Evolutionary conservation across 2,888 invertebrate species (phyloP).

Genomic region (Tineola bisselliella): DNA sequence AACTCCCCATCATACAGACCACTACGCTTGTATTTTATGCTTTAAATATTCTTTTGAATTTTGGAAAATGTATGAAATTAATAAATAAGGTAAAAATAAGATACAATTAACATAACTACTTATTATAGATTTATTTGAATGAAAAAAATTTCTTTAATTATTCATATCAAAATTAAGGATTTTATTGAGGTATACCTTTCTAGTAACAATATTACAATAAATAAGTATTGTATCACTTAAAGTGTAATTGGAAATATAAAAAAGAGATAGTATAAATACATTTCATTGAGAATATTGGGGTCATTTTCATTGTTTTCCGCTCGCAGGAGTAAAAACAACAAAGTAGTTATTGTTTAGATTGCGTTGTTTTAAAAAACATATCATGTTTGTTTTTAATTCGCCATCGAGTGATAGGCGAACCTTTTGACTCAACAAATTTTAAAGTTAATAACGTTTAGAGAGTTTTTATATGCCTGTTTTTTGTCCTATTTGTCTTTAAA

Average conservation of each 20-base stretch:
- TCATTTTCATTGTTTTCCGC: constrained; percentile 19
- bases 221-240: too few species aligned
- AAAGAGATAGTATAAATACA: background rate
- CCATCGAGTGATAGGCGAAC: constrained; percentile 29
- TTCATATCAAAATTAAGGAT: too few species aligned
- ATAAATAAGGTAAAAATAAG: too few species aligned
- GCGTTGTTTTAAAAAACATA: constrained; percentile 52
- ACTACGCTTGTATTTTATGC: constrained; percentile 18
- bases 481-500: too few species aligned
- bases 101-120: too few species aligned
- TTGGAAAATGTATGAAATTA: background rate
- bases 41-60: background rate
- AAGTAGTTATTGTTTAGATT: constrained; percentile 41
- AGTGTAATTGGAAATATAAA: too few species aligned
- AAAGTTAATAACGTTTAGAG: constrained; percentile 36
- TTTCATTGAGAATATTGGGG: background rate
- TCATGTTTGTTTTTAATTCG: constrained; percentile 62
- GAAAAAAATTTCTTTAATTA: too few species aligned
- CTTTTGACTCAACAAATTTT: constrained; percentile 47
- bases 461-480: background rate
- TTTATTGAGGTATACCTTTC: too few species aligned
- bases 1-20: constrained; percentile 16
- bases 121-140: too few species aligned
- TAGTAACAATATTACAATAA: too few species aligned
- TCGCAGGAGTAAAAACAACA: constrained; percentile 42